These are phyloP conservation scores for Batillaria attramentaria DNA, from an alignment of 1,140 invertebrate genomes.

Conservation along the genomic window DNA sequence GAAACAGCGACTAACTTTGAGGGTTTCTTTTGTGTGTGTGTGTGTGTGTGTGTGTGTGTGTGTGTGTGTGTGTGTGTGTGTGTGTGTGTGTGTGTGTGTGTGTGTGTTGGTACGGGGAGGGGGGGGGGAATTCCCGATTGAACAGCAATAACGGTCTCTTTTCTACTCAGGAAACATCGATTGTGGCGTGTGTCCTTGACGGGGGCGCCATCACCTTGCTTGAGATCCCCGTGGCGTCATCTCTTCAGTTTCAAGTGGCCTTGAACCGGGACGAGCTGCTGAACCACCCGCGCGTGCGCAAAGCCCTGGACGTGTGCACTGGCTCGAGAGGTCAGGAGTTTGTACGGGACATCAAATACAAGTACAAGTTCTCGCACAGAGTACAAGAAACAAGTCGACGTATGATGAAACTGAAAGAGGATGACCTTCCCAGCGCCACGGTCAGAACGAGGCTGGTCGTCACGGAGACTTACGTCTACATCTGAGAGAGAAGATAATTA, in stretches of 20 bases:
- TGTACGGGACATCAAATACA: constrained; percentile 49
- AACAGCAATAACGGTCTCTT: too few species aligned
- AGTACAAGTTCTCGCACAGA: constrained; percentile 48
- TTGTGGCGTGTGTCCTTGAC: constrained; percentile 46
- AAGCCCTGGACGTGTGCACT: constrained; percentile 38
- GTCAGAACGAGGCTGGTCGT: constrained; percentile 44
- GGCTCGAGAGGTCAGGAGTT: constrained; percentile 26
- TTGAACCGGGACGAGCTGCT: constrained; percentile 46
- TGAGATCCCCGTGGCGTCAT: constrained; percentile 47
- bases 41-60: too few species aligned
- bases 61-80: too few species aligned
- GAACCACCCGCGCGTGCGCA: constrained; percentile 38
- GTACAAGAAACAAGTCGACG: constrained; percentile 33
- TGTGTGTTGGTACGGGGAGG: too few species aligned
- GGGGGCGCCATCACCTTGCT: constrained; percentile 38
- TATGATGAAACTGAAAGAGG: constrained; percentile 30
- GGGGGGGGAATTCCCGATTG: too few species aligned
- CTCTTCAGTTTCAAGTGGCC: constrained; percentile 49
- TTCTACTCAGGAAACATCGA: constrained; percentile 48
- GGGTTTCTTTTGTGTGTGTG: too few species aligned
- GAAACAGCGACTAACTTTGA: too few species aligned
- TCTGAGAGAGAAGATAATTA: background rate
- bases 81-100: too few species aligned
- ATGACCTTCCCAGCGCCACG: constrained; percentile 42
- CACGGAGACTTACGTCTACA: constrained; percentile 46